A percentile compares a stretch with the other conserved stretches of the same genome.
Conservation (phyloP, 2,888 invertebrate species). For the Andrena bucephala region DNA sequence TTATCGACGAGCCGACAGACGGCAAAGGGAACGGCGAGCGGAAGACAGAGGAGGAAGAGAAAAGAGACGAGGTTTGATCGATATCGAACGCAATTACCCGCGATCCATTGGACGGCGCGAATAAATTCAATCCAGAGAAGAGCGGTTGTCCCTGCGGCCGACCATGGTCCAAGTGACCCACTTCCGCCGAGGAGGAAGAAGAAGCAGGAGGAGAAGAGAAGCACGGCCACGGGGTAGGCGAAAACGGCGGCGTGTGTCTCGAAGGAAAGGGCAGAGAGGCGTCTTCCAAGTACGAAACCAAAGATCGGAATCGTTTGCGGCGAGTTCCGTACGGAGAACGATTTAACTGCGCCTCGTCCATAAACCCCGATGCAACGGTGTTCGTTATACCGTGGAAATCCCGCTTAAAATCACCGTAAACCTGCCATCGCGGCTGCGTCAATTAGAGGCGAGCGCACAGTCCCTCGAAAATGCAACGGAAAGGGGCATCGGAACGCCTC, state of each 20-base stretch:
- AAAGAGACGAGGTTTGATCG: constrained; percentile 16
- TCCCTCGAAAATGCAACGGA: constrained; percentile 28
- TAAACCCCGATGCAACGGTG: constrained; percentile 50
- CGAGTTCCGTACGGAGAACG: constrained; percentile 38
- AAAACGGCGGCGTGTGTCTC: constrained; percentile 9
- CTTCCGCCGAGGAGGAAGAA: constrained; percentile 50
- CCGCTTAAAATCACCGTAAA: constrained; percentile 61
- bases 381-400: constrained; percentile 45
- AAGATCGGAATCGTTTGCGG: constrained; percentile 33
- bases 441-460: constrained; percentile 57
- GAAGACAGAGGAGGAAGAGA: neutral
- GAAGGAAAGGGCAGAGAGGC: constrained; percentile 30
- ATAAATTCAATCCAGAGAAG: constrained; percentile 70
- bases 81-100: constrained; percentile 55
- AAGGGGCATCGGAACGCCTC: constrained; percentile 39
- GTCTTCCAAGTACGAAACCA: neutral
- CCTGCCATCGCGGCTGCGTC: constrained; percentile 48
- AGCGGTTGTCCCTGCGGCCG: constrained; percentile 64
- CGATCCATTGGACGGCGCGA: constrained; percentile 39
- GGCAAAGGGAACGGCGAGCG: neutral
- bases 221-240: constrained; percentile 20
- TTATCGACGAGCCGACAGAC: neutral
- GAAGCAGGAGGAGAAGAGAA: constrained; percentile 8
- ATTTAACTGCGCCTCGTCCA: constrained; percentile 54
- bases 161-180: constrained; percentile 71